These are phyloP conservation scores for Ochropleura leucogaster DNA, from an alignment of 2,888 invertebrate genomes.

Conservation along the genomic window DNA sequence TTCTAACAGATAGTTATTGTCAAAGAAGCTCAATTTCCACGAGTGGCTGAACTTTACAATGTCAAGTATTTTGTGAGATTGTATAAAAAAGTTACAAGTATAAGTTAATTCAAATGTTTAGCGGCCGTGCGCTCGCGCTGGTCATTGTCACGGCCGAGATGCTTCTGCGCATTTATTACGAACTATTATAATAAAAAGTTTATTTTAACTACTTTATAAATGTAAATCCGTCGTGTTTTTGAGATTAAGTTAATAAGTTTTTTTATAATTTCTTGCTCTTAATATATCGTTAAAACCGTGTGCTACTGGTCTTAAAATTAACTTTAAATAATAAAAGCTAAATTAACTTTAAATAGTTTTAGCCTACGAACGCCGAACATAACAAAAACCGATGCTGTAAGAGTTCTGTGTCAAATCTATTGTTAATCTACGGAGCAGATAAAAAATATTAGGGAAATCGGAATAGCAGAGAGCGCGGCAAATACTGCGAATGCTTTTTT, in stretches of 20 bases:
- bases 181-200: conserved; percentile 32
- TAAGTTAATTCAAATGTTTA: conserved; percentile 62
- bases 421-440: conserved; percentile 25
- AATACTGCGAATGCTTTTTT: conserved; percentile 22
- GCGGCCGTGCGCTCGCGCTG: conserved; percentile 60
- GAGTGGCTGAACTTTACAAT: conserved; percentile 42
- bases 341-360: conserved; percentile 37
- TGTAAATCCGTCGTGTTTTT: conserved; percentile 13
- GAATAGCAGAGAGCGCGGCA: conserved; percentile 20
- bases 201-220: conserved; percentile 6
- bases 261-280: conserved; percentile 13
- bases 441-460: conserved; percentile 49
- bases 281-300: background rate
- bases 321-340: conserved; percentile 24
- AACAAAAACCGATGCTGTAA: conserved; percentile 49
- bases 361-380: conserved; percentile 30
- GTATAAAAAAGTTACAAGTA: conserved; percentile 45
- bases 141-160: conserved; percentile 74
- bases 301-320: background rate
- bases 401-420: conserved; percentile 18
- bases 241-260: conserved; percentile 6
- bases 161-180: conserved; percentile 45
- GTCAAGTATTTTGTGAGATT: conserved; percentile 46
- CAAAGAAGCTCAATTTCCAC: conserved; percentile 33
- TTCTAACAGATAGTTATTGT: conserved; percentile 15